phyloP scores from a whole-genome alignment of 2,113 vertebrate species.

The Scophthalmus maximus region DNA sequence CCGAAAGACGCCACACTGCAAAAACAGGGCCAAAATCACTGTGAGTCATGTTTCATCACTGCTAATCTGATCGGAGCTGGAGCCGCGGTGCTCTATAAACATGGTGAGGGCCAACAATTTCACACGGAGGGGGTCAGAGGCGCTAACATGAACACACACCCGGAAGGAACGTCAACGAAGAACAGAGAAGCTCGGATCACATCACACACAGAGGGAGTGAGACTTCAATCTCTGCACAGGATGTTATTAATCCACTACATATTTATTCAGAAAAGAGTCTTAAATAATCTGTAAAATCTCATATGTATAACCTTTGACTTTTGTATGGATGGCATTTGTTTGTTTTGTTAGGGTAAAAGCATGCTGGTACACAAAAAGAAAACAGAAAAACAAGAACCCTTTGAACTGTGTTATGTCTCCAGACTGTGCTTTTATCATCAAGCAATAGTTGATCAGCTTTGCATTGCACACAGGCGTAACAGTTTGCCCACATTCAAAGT shows the following conservation, averaged over 20 bases:
- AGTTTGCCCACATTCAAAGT: slow-evolving; percentile 39
- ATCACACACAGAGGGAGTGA: not conserved
- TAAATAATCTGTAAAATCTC: no score
- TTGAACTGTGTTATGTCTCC: slow-evolving; percentile 25
- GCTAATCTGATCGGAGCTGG: no score
- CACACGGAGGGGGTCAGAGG: not conserved
- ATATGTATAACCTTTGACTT: not conserved
- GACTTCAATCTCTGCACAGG: no score
- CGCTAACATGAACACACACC: not conserved
- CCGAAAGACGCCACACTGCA: not conserved
- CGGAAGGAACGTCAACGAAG: not conserved
- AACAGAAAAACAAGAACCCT: not conserved
- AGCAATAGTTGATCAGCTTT: slow-evolving; percentile 6
- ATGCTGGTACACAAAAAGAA: not conserved
- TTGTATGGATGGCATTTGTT: not conserved
- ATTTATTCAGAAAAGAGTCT: no score
- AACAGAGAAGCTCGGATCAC: not conserved
- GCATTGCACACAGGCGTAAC: slow-evolving; percentile 7
- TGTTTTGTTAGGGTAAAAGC: not conserved
- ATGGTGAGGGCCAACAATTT: not conserved
- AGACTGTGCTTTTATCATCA: slow-evolving; percentile 11
- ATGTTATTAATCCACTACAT: not conserved
- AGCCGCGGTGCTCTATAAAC: not conserved
- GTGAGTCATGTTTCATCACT: not conserved
- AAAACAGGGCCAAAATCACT: not conserved